A percentile compares a stretch with the other conserved stretches of the same genome.
Evolutionary conservation across 2,888 invertebrate species (phyloP).

Genomic region (Thymelicus sylvestris): DNA sequence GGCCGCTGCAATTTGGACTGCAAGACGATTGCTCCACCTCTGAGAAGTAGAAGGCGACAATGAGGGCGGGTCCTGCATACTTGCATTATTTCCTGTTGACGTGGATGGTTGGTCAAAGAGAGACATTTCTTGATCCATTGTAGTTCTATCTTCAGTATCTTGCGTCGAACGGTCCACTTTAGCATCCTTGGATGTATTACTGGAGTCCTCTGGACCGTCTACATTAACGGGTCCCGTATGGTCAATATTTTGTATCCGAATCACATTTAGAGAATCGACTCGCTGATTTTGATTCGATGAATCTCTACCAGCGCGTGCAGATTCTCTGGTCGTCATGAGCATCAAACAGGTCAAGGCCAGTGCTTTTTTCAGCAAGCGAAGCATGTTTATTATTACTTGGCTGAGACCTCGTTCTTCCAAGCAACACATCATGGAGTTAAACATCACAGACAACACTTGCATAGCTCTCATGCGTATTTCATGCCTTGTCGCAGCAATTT

Average conservation of each 20-base stretch:
- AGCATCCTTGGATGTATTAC: conserved; percentile 45
- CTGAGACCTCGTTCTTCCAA: conserved; percentile 76
- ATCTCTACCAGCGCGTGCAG: conserved; percentile 51
- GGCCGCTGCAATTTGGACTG: conserved; percentile 77
- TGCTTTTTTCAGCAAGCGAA: conserved; percentile 75
- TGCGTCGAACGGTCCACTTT: conserved; percentile 46
- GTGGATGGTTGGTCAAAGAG: conserved; percentile 30
- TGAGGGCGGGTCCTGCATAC: conserved; percentile 46
- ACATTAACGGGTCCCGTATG: conserved; percentile 72
- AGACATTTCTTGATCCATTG: conserved; percentile 36
- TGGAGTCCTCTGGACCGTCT: conserved; percentile 68
- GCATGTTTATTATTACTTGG: conserved; percentile 74
- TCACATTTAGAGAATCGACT: conserved; percentile 67
- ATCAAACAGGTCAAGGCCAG: conserved; percentile 77
- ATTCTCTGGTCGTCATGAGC: conserved; percentile 73
- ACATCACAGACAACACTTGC: conserved; percentile 80
- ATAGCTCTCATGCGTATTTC: conserved; percentile 80
- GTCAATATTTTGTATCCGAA: conserved; percentile 72
- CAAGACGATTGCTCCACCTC: conserved; percentile 74
- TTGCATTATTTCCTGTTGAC: conserved; percentile 38
- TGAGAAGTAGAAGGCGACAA: conserved; percentile 50
- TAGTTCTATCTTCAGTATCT: conserved; percentile 44
- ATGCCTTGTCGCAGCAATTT: conserved; percentile 74
- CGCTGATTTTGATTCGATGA: conserved; percentile 55
- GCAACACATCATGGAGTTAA: conserved; percentile 83